Percentiles rank a stretch among this genome's conserved stretches.
Evolutionary conservation across 2,113 vertebrate genomes (phyloP).

Genomic region (Neolamprologus modestus): DNA sequence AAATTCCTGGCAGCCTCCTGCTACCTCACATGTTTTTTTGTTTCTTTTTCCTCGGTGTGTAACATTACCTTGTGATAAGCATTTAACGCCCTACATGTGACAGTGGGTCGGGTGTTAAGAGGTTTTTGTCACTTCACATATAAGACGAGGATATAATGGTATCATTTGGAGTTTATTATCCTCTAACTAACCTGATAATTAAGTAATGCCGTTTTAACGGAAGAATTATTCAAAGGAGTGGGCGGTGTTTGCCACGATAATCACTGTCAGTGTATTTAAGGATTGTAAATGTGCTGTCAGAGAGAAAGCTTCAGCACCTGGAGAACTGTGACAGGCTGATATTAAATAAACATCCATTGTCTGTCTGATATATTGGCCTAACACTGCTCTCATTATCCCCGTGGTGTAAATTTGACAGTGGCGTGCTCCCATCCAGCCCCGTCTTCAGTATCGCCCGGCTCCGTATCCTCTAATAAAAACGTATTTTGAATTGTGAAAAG

Average conservation of each 20-base stretch:
- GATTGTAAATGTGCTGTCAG: not conserved
- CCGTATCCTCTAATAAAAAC: not conserved
- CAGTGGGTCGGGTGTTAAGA: not conserved
- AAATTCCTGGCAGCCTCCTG: fast-evolving
- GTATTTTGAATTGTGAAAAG: not conserved
- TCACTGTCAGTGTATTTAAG: not conserved
- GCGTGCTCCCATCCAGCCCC: not conserved
- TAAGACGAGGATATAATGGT: not conserved
- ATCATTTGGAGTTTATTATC: not conserved
- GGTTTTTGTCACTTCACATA: not conserved
- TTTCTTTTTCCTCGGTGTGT: not conserved
- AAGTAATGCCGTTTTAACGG: not conserved
- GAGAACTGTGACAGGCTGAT: not conserved
- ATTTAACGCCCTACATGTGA: not conserved
- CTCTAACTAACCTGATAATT: not conserved
- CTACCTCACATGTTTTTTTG: not conserved
- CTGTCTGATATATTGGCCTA: not conserved
- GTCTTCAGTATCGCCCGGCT: not conserved
- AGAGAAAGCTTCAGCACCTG: not conserved
- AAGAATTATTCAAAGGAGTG: not conserved
- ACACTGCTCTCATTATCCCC: not conserved
- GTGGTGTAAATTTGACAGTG: not conserved
- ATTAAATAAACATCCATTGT: not conserved
- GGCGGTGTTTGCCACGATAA: not conserved
- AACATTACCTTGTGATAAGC: not conserved